Base-by-base conservation (phyloP, 1,140 invertebrate species). In the Lordiphosa stackelbergi region DNA sequence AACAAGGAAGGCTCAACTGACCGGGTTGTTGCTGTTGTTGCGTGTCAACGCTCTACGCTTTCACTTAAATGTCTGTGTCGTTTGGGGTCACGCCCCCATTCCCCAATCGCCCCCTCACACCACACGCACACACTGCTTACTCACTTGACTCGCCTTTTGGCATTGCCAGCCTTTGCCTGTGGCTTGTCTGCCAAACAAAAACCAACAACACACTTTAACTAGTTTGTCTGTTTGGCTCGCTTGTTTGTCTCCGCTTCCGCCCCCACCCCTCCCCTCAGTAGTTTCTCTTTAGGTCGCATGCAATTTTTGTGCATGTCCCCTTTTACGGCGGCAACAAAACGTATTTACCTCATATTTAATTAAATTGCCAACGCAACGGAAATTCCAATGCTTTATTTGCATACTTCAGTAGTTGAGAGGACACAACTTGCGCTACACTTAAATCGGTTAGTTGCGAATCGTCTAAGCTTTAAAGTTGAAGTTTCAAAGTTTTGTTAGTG, bases 311-410 rank as follows among this genome's bases (percentile, higher is more conserved):
- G 71, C 55, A 71, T 79, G 75, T 71, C 61, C 65, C 56, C 62
- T 51, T 68, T 73, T 63, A 65, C 58, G 55, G 64, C 52, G 62
- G 60, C 53, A 57, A 51, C 66, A 52, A 56, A 74, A 61, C 73
- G 75, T 64, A 68, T 68, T 81, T 74, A 68, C 75, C 75, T 75
- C 71, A 75, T 81, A 75, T 79, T 81, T 81, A 81, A 81, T 83
- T 75, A 69, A 79, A 79, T 74, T 75, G 53, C 66, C 59, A 81
- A 66, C 54, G 43, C 74, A 73, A 81, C 56, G 40, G 49, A 71
- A 60, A 71, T 61, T 81, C 53, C 75, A 74, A 71, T 71, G 71
- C 62, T 71, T 71, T 79, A 81, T 71, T 79, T 79, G 71, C 66
- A 71, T 64, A 61, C 58, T 71, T 75, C 60, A 81, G 56, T 54